Conservation (phyloP, 2,113 vertebrate genomes). For the Tragelaphus imberbis region DNA sequence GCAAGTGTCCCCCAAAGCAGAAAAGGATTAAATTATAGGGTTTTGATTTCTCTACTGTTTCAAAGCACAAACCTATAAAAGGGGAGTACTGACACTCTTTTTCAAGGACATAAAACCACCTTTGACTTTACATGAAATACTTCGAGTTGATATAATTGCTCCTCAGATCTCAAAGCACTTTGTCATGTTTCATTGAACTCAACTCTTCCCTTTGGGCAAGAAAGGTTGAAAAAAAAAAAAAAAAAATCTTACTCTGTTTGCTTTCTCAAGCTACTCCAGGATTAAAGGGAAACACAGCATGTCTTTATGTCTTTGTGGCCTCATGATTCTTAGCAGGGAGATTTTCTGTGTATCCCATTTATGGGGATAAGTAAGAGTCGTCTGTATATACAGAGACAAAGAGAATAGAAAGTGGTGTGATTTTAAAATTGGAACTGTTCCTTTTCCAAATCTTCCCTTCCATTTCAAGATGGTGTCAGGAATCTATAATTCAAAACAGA, state of each 20-base stretch:
- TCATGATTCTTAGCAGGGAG: background rate
- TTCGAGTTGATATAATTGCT: background rate
- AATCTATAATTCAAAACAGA: background rate
- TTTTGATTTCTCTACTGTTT: slow-evolving; percentile 4
- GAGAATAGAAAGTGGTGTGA: background rate
- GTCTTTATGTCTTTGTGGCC: background rate
- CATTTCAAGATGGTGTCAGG: background rate
- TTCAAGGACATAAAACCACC: background rate
- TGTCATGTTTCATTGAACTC: background rate
- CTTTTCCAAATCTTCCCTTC: background rate
- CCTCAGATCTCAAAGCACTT: background rate
- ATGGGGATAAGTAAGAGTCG: background rate
- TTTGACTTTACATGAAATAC: background rate
- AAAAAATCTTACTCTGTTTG: background rate
- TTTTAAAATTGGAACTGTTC: background rate
- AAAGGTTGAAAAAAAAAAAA: background rate
- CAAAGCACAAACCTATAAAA: slow-evolving; percentile 3
- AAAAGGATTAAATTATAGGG: slow-evolving; percentile 23
- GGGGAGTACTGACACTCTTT: background rate
- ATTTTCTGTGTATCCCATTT: background rate
- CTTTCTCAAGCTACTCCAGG: background rate
- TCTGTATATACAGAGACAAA: background rate
- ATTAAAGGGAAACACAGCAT: background rate
- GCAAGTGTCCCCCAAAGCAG: slow-evolving; percentile 16
- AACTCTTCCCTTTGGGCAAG: background rate